phyloP scores from a whole-genome alignment of 1,140 invertebrate genomes.

The Delia radicum region DNA sequence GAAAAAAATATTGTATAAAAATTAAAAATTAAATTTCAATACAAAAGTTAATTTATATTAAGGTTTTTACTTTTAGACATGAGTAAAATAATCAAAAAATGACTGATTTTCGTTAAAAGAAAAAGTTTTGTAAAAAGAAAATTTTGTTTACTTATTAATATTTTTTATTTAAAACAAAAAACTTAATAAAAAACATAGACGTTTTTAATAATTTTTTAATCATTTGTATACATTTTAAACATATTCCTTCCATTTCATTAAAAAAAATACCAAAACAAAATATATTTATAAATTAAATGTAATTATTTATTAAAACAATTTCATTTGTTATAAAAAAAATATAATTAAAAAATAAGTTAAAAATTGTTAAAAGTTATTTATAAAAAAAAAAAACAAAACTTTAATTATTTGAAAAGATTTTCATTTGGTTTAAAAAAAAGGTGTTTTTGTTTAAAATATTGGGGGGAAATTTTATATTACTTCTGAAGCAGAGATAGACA shows the following conservation, averaged over 20 bases:
- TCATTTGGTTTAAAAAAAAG: background rate
- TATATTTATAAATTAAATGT: background rate
- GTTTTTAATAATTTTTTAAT: background rate
- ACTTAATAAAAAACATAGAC: background rate
- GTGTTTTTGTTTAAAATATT: too few species aligned
- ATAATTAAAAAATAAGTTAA: background rate
- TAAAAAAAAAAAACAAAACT: background rate
- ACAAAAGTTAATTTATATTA: background rate
- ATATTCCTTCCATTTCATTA: slow-evolving; percentile 52
- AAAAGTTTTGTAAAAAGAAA: background rate
- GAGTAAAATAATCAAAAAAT: slow-evolving; percentile 31
- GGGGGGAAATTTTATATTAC: too few species aligned
- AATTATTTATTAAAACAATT: background rate
- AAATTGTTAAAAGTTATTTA: background rate
- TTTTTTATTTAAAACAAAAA: background rate
- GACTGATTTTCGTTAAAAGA: slow-evolving; percentile 40
- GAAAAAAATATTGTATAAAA: background rate
- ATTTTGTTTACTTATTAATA: background rate
- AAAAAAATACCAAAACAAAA: slow-evolving; percentile 28
- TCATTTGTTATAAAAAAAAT: background rate
- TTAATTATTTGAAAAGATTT: background rate
- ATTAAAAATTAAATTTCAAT: background rate
- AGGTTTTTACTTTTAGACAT: slow-evolving; percentile 5
- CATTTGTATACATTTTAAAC: slow-evolving; percentile 34
- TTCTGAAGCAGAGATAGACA: too few species aligned